phyloP scores from a whole-genome alignment of 2,113 vertebrate genomes.

The Pavo muticus region DNA sequence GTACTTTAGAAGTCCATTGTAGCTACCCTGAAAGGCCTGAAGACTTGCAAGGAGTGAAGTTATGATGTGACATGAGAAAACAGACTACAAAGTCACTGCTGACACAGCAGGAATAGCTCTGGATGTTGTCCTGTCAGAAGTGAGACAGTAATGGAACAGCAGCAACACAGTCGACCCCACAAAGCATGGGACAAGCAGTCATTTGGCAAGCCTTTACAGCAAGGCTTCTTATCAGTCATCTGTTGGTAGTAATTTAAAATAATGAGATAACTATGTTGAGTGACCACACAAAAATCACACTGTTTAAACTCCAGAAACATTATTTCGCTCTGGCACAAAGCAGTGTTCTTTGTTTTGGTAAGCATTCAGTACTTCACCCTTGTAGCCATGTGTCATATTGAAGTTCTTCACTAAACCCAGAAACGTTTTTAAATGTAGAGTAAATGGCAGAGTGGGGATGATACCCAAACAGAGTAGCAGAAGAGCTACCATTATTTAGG shows the following conservation, averaged over 20 bases:
- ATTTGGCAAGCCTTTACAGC: neutral
- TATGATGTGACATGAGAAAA: neutral
- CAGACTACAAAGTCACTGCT: neutral
- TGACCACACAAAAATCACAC: neutral
- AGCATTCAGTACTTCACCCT: neutral
- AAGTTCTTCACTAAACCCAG: neutral
- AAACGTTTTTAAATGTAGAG: neutral
- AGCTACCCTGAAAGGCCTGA: neutral
- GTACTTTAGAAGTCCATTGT: neutral
- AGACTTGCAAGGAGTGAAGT: neutral
- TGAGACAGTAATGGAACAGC: neutral
- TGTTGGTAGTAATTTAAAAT: neutral
- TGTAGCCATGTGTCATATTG: neutral
- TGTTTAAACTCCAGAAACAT: neutral
- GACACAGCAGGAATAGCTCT: fast-evolving
- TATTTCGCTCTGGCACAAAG: neutral
- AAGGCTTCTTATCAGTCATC: neutral
- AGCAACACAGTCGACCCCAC: neutral
- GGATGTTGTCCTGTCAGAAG: neutral
- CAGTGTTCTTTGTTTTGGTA: neutral
- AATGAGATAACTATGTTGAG: neutral
- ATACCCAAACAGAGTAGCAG: neutral
- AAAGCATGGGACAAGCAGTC: neutral
- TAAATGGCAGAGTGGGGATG: neutral
- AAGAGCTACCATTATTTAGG: neutral